Base-by-base conservation (phyloP, 1,140 invertebrate genomes). In the Drosophila nasuta region DNA sequence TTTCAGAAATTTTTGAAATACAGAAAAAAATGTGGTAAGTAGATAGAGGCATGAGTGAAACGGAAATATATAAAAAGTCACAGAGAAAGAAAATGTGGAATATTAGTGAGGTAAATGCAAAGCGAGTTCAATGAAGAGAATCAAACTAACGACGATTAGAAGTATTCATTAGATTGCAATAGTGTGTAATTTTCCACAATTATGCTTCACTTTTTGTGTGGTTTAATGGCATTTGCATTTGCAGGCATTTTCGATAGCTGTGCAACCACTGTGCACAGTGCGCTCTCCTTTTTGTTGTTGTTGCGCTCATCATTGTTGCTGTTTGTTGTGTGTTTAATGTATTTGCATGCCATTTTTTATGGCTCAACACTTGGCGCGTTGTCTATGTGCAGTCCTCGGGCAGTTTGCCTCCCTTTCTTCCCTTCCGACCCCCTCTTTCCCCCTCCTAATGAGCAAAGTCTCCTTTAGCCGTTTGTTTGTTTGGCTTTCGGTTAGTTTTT, bases 321-420 rank as follows among this genome's bases (percentile, higher is more conserved):
- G 28, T 38, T 33, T 33, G 30, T 66, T 67, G 69, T 77, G 46
- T 59, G 58, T 49, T 65, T 30, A 74, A 52, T 66, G 66, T 75
- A 81, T 85, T 81, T 86, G 69, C 69, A 70, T 70, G 78, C 70
- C 80, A 82, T 75, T 75, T 75, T 75, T 75, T 75, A 75, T 75
- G 58, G 52, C 72, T 35, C 58, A 58, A 70, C 72, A 75, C 72
- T 75, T 75, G 72, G 66, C 33, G 58, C 59, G 45, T 75, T 75
- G 72, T 75, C 58, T 75, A 58, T 70, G 56, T 51, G 25, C 51
- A 25, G 43, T 48, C 58, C 15, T n/a, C 7, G 6, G 7, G 52
- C n/a, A 56, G 45, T 46, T 1, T 1, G 11, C 25, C 10, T 5
- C 38, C 35, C 30, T 63, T 48, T 2, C 35, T 28, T 35, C 33